Percentiles rank a stretch among this genome's conserved stretches.
Evolutionary conservation across 2,113 vertebrate species (phyloP).

Genomic region (Pterocles burchelli): DNA sequence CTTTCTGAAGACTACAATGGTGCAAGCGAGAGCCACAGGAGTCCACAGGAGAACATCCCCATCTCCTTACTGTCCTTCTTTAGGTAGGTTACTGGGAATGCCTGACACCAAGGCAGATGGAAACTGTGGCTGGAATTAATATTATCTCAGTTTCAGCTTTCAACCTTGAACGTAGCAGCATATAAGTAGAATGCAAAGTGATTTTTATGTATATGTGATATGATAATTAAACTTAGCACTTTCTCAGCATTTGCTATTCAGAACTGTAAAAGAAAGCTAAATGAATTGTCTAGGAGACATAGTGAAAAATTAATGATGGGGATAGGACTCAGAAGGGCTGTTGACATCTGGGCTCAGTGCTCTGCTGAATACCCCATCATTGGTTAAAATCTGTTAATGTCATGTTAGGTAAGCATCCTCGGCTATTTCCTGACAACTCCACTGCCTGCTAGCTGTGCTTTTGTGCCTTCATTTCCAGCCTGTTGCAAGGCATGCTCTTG

Average conservation of each 20-base stretch:
- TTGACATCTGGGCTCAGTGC: not conserved
- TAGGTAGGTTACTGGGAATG: not conserved
- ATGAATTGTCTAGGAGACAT: not conserved
- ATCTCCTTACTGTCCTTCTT: not conserved
- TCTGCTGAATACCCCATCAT: not conserved
- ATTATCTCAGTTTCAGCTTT: not conserved
- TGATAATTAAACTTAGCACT: slow-evolving; percentile 5
- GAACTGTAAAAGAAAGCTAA: not conserved
- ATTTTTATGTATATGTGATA: not conserved
- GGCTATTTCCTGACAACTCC: not conserved
- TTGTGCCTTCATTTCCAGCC: not conserved
- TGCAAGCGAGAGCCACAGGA: not conserved
- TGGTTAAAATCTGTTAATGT: not conserved
- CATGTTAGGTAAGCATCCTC: not conserved
- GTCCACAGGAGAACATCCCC: not conserved
- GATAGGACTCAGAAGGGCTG: not conserved
- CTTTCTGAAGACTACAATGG: not conserved
- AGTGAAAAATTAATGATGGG: not conserved
- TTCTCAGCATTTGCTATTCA: not conserved
- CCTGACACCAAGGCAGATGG: not conserved
- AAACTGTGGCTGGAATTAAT: not conserved
- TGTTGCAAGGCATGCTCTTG: not conserved
- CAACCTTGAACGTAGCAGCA: not conserved
- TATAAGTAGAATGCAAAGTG: not conserved
- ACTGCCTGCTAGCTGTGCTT: not conserved